Evolutionary conservation across 2,888 invertebrate species (phyloP), one percentile per base, ranked within the genome.

Genomic region (Ferrisia virgata): DNA sequence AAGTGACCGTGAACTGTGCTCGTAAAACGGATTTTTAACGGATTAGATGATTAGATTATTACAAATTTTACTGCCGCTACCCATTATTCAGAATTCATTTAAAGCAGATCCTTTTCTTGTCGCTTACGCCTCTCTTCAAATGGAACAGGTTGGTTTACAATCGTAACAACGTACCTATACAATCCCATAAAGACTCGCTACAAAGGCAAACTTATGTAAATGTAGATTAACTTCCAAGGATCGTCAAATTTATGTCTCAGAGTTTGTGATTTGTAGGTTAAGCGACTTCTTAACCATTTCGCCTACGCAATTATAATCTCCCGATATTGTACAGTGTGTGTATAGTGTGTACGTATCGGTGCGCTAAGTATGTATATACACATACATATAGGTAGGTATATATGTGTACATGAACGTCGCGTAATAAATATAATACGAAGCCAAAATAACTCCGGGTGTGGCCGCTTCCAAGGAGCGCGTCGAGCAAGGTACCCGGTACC

Each of bases 221-320:
- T 81, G 81, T 81, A 81, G 81, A 81, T 81, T 81, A 81, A 81
- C 53, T 81, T 81, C 81, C 81, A 81, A 81, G 81, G 81, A 81
- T 81, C 81, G 53, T 53, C 81, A 81, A 81, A 81, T 81, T 81
- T 81, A 81, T 81, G 64, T 64, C 58, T 81, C 58, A 39, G 81
- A 36, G 36, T 81, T 81, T 81, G 81, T 81, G 81, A 81, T 81
- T 81, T 81, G 81, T 81, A 81, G 81, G 81, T 81, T 81, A 81
- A 53, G 81, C 81, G 58, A 81, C 81, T 53, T 81, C 64, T 81
- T 15, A 18, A 47, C 47, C 53, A 43, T 64, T 58, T 81, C 81
- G 53, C 81, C 81, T 81, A 81, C 81, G 81, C 81, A 58, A 81
- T 81, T 58, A 58, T 53, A 81, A 81, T 53, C 25, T 76, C 15